Base-by-base conservation (phyloP, 2,888 invertebrate genomes). In the Papilio demoleus region DNA sequence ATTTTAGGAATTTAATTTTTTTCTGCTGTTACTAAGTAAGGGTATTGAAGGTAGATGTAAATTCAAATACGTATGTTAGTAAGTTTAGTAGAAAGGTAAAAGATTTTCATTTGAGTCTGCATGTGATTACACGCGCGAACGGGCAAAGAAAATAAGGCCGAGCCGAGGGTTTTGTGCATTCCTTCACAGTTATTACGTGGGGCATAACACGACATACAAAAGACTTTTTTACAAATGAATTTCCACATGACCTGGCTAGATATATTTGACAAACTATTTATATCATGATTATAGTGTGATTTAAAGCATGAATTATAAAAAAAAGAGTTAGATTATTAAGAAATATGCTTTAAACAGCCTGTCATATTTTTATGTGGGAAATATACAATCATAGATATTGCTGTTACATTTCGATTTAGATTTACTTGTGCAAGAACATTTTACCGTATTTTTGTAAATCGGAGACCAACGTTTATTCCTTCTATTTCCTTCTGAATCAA, bases 121-220 rank as follows among this genome's bases (percentile, higher is more conserved):
- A 88, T 87, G 78, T 77, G 82, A 86, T 90, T 86, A 84, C 76
- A 85, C 84, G 80, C 78, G 73, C 75, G 81, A 81, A 70, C 73
- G 85, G 80, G 81, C 91, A 91, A 89, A 87, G 90, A 84, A 87
- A 87, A 86, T 88, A 84, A 82, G 80, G 74, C 75, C 62, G 67
- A 50, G 70, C 72, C 67, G 70, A 71, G 53, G 70, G 71, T 67
- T 72, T 74, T 69, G 72, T 71, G 73, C 82, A 85, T 87, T 85
- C 85, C 79, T 80, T 72, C 70, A 42, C 66, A 68, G 74, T 82
- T 84, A 84, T 85, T 85, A 78, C 72, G 75, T 74, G 75, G 64
- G 45, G 70, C 64, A 72, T 70, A 69, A 71, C 67, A 74, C 60
- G 71, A 71, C 59, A 71, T 47, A 65, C 58, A 65, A 63, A 62